Conservation (phyloP, 2,888 invertebrate genomes). For the Antheraea yamamai region DNA sequence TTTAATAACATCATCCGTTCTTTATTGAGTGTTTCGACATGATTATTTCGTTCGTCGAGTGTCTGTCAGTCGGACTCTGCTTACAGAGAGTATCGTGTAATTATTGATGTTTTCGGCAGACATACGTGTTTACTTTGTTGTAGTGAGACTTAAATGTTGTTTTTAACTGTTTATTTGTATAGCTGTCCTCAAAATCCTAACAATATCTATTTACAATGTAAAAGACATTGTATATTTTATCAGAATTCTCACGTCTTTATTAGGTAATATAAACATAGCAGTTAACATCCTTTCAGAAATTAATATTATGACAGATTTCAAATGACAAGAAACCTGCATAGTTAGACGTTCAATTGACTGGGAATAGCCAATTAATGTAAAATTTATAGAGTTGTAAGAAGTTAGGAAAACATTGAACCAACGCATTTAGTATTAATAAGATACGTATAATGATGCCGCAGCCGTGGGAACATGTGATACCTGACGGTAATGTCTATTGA, state of each 20-base stretch:
- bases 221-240: background rate
- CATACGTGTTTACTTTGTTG: constrained; percentile 51
- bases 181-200: background rate
- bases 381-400: constrained; percentile 12
- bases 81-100: constrained; percentile 52
- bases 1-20: constrained; percentile 60
- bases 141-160: constrained; percentile 9
- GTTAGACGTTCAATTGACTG: background rate
- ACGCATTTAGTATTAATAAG: constrained; percentile 6
- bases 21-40: constrained; percentile 57
- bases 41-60: constrained; percentile 57
- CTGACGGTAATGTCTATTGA: constrained; percentile 1
- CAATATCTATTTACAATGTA: background rate
- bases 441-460: background rate
- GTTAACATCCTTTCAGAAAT: constrained; percentile 5
- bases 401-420: constrained; percentile 12
- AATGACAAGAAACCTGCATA: background rate
- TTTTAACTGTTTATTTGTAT: background rate
- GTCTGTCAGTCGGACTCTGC: constrained; percentile 49
- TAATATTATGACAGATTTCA: constrained; percentile 4
- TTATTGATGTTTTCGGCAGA: constrained; percentile 57
- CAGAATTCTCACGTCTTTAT: background rate
- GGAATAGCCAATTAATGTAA: constrained; percentile 12
- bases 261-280: background rate
- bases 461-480: background rate